Percentiles rank a stretch among this genome's conserved stretches.
These are phyloP conservation scores for Tricholauxania praeusta DNA, from an alignment of 2,888 invertebrate genomes.

Conservation along the genomic window DNA sequence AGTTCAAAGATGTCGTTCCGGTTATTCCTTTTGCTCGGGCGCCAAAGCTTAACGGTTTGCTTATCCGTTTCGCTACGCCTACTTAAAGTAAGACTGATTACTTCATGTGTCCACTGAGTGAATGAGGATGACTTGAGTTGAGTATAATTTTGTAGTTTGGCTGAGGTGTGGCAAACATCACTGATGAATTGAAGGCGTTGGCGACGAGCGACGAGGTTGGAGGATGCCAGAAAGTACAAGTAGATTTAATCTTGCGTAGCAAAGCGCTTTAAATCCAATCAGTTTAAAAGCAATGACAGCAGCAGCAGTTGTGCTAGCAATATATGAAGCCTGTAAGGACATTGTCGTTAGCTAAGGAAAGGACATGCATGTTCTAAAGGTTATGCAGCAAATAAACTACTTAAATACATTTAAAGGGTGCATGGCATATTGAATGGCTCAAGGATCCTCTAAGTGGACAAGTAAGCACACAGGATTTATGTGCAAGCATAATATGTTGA, in stretches of 20 bases:
- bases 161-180: no score
- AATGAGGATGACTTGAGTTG: no score
- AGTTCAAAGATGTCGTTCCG: no score
- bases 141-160: no score
- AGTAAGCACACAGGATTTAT: constrained; percentile 21
- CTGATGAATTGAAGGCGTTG: no score
- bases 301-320: not conserved
- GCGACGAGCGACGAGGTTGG: no score
- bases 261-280: constrained; percentile 36
- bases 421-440: not conserved
- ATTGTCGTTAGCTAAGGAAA: not conserved
- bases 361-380: not conserved
- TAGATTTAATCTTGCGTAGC: constrained; percentile 29
- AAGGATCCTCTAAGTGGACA: constrained; percentile 23
- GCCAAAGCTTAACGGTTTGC: not conserved
- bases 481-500: constrained; percentile 33
- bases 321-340: not conserved
- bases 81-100: constrained; percentile 9
- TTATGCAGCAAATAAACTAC: constrained; percentile 2
- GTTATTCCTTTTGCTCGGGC: no score
- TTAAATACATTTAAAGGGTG: not conserved
- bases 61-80: constrained; percentile 7
- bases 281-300: constrained; percentile 12
- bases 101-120: not conserved
- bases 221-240: not conserved